Evolutionary conservation across 2,888 invertebrate species (phyloP).

Genomic region (Idaea dimidiata): DNA sequence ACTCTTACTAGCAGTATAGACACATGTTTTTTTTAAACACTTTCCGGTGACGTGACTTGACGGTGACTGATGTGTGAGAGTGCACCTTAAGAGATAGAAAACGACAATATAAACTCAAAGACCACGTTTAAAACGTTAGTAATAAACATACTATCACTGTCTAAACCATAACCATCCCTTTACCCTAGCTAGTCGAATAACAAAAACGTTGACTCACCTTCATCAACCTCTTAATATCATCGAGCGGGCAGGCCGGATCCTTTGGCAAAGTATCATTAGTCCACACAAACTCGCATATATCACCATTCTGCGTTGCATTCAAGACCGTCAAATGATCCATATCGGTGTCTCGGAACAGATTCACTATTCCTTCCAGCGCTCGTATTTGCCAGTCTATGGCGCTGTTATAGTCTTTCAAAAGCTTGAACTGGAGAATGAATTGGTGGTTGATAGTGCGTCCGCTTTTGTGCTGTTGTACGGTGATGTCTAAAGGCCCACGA

Average conservation of each 20-base stretch:
- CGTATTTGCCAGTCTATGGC: constrained; percentile 90
- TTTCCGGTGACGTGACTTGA: too few relatives aligned
- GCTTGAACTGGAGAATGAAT: constrained; percentile 84
- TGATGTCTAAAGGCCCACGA: constrained; percentile 87
- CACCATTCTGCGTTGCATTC: constrained; percentile 80
- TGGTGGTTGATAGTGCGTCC: constrained; percentile 91
- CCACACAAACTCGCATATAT: constrained; percentile 87
- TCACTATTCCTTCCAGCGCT: constrained; percentile 80
- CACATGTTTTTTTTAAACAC: too few relatives aligned
- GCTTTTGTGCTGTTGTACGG: constrained; percentile 90
- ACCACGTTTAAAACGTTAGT: too few relatives aligned
- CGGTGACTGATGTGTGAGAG: too few relatives aligned
- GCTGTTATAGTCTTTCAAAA: constrained; percentile 75
- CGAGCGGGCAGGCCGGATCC: constrained; percentile 86
- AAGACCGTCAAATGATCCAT: constrained; percentile 86
- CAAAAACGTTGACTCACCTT: constrained; percentile 78
- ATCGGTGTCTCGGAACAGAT: constrained; percentile 82
- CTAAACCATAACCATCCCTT: too few relatives aligned
- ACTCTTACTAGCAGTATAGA: too few relatives aligned
- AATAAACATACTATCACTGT: too few relatives aligned
- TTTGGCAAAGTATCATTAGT: constrained; percentile 92
- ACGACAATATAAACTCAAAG: too few relatives aligned
- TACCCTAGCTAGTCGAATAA: too few relatives aligned
- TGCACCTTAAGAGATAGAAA: too few relatives aligned
- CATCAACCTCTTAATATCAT: constrained; percentile 85